phyloP scores from a whole-genome alignment of 2,113 vertebrate genomes.

The Onychostruthus taczanowskii region DNA sequence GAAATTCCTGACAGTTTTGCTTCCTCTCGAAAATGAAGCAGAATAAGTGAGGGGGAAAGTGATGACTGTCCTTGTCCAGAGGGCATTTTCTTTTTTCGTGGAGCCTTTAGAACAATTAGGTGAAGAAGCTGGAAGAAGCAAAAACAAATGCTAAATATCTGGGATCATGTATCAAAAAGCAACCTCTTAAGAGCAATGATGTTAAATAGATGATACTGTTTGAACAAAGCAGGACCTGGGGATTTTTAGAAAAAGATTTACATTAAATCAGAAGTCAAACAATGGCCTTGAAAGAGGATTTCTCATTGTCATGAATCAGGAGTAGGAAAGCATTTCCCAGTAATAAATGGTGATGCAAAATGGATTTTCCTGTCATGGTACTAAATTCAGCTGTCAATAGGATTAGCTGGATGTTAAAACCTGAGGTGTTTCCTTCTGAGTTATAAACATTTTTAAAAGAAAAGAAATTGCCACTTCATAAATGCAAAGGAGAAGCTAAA shows the following conservation, averaged over 20 bases:
- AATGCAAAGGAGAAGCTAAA: not conserved
- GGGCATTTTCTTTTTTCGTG: not conserved
- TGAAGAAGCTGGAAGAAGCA: not conserved
- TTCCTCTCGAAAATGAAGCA: not conserved
- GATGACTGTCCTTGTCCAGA: too few species aligned
- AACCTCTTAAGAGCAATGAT: not conserved
- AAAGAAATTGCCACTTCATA: not conserved
- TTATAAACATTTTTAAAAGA: not conserved
- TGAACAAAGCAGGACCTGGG: not conserved
- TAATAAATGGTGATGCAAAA: conserved; percentile 12
- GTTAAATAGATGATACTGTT: not conserved
- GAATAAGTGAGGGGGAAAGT: not conserved
- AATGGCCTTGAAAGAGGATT: not conserved
- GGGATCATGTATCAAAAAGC: not conserved
- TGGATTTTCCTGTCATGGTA: conserved; percentile 7
- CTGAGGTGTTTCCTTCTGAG: not conserved
- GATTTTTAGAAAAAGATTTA: not conserved
- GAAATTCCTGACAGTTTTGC: not conserved
- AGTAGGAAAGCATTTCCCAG: not conserved
- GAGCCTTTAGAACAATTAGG: not conserved
- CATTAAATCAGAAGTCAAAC: not conserved
- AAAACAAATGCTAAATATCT: not conserved
- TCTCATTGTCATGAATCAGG: not conserved
- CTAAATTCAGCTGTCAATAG: conserved; percentile 10
- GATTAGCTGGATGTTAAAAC: not conserved